A percentile compares a stretch with the other conserved stretches of the same genome.
These are phyloP conservation scores for Cossypha polioptera DNA, from an alignment of 2,797 vertebrate species.

Conservation along the genomic window DNA sequence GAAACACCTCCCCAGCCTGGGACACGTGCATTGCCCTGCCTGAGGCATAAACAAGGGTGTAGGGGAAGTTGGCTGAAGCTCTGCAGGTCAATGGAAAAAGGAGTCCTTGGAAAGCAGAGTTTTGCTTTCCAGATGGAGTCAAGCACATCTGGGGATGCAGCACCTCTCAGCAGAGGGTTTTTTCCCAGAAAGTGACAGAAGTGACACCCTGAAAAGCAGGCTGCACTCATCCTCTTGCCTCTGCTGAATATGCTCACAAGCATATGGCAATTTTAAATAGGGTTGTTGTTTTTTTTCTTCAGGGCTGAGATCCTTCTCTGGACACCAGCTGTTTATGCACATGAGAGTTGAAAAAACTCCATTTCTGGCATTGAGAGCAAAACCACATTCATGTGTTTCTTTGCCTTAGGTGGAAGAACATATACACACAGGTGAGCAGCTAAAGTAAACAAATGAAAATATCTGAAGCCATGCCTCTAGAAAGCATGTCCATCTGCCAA, in stretches of 20 bases:
- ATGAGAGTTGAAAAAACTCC: not conserved
- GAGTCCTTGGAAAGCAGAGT: not conserved
- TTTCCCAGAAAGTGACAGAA: accelerated
- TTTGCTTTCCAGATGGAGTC: not conserved
- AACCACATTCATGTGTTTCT: not conserved
- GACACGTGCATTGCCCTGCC: not conserved
- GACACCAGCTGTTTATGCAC: not conserved
- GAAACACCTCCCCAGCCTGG: not conserved
- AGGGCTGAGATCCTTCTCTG: not conserved
- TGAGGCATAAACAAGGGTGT: not conserved
- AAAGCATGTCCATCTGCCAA: not conserved
- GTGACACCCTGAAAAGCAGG: not conserved
- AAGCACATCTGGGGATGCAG: not conserved
- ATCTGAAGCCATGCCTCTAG: not conserved
- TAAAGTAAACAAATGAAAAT: not conserved
- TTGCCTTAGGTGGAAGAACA: not conserved
- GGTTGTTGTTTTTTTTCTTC: accelerated
- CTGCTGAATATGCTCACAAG: not conserved
- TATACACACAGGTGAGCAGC: not conserved
- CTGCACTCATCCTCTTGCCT: not conserved
- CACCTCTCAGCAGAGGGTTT: not conserved
- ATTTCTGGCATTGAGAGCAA: not conserved
- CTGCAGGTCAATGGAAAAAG: not conserved
- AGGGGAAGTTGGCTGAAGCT: not conserved
- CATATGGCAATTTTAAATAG: not conserved